These are phyloP conservation scores for Aphidius colemani DNA, from an alignment of 2,888 invertebrate species.

Conservation along the genomic window DNA sequence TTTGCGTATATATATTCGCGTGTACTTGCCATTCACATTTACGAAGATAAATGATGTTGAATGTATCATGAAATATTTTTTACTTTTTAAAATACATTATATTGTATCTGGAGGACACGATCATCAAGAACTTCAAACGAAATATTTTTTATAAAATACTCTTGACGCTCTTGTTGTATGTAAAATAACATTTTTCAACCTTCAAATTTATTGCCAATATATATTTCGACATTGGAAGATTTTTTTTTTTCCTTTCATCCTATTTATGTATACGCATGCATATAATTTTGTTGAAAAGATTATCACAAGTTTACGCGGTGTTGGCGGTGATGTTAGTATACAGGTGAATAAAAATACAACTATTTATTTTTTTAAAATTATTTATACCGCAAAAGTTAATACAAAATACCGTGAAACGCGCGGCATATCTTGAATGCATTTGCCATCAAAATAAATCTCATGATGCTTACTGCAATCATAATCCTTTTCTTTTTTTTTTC, in stretches of 20 bases:
- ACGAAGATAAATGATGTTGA: slow-evolving; percentile 36
- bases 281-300: neutral
- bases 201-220: neutral
- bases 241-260: neutral
- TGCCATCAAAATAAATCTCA: slow-evolving; percentile 12
- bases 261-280: neutral
- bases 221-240: neutral
- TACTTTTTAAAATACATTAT: no score
- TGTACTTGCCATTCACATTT: slow-evolving; percentile 15
- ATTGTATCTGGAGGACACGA: no score
- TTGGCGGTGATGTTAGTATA: no score
- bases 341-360: slow-evolving; percentile 32
- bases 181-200: slow-evolving; percentile 18
- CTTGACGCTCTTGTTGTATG: slow-evolving; percentile 29
- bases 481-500: slow-evolving; percentile 1
- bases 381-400: slow-evolving; percentile 33
- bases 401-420: slow-evolving; percentile 23
- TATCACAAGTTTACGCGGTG: no score
- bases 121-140: no score
- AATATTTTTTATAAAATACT: neutral
- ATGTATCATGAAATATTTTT: slow-evolving; percentile 16
- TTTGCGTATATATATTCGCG: slow-evolving; percentile 10
- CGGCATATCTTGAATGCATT: slow-evolving; percentile 21
- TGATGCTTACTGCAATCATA: slow-evolving; percentile 7
- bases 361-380: slow-evolving; percentile 9